phyloP scores from a whole-genome alignment of 2,113 vertebrate species.

The Psammodynastes pulverulentus region DNA sequence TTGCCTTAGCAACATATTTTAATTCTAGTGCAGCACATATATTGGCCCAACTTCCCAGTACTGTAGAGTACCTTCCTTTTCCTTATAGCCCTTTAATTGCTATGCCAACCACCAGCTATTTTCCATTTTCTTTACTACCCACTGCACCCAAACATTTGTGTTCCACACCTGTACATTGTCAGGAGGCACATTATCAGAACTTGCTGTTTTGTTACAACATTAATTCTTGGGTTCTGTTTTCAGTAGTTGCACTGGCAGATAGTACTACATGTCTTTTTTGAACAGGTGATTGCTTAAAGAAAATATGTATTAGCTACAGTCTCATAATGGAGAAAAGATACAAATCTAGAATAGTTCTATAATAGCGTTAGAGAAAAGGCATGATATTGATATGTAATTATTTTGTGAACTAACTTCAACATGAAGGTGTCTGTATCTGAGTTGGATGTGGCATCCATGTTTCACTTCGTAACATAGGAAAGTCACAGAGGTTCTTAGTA shows the following conservation, averaged over 20 bases:
- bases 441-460: background rate
- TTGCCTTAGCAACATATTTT: background rate
- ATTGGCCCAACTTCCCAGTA: background rate
- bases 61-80: background rate
- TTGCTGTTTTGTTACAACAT: background rate
- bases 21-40: background rate
- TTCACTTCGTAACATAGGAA: background rate
- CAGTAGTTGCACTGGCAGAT: background rate
- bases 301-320: background rate
- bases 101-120: background rate
- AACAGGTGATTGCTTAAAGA: background rate
- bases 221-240: background rate
- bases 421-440: background rate
- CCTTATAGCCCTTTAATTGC: background rate
- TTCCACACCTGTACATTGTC: background rate
- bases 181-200: background rate
- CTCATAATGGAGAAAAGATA: background rate
- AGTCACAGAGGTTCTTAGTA: background rate
- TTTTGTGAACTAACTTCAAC: background rate
- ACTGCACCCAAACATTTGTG: background rate
- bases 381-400: background rate
- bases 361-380: background rate
- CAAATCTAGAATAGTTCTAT: background rate
- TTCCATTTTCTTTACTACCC: background rate
- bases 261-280: background rate